A percentile compares a stretch with the other conserved stretches of the same genome.
Evolutionary conservation across 2,797 vertebrate species (phyloP).

Genomic region (Fundulus diaphanus): DNA sequence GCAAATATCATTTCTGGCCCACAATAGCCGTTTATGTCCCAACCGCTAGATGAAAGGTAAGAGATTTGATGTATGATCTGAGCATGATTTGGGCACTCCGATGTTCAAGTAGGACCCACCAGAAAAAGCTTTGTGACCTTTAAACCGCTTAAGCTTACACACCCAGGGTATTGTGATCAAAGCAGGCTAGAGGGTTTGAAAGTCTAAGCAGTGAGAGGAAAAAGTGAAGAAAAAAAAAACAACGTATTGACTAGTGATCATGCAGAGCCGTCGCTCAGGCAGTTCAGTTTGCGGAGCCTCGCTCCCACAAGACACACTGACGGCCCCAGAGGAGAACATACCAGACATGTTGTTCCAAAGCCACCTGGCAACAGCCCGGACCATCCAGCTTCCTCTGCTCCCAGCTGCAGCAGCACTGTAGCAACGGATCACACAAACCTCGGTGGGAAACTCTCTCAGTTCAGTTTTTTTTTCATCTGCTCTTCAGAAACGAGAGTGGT

Average conservation of each 20-base stretch:
- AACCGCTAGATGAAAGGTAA: neutral
- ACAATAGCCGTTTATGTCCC: neutral
- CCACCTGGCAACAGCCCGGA: conserved; percentile 35
- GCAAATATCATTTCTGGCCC: neutral
- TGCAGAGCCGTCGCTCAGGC: neutral
- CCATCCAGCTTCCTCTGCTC: conserved; percentile 11
- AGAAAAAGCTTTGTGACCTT: neutral
- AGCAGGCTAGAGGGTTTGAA: conserved; percentile 1
- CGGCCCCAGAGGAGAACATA: conserved; percentile 15
- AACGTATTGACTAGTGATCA: neutral
- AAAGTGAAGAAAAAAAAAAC: neutral
- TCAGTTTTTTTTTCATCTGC: neutral
- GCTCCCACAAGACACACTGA: neutral
- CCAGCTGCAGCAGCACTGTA: conserved; percentile 8
- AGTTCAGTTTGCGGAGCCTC: conserved; percentile 1
- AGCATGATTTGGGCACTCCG: too few species aligned
- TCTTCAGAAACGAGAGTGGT: neutral
- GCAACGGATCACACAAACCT: conserved; percentile 24
- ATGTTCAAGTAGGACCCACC: neutral
- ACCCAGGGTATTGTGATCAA: neutral
- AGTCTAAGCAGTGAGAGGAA: neutral
- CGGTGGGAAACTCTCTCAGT: neutral
- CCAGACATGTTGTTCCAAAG: conserved; percentile 13
- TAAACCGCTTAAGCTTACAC: neutral
- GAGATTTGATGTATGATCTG: neutral